Percentiles rank a stretch among this genome's conserved stretches.
These are phyloP conservation scores for Iphiclides podalirius DNA, from an alignment of 2,888 invertebrate genomes.

Conservation along the genomic window DNA sequence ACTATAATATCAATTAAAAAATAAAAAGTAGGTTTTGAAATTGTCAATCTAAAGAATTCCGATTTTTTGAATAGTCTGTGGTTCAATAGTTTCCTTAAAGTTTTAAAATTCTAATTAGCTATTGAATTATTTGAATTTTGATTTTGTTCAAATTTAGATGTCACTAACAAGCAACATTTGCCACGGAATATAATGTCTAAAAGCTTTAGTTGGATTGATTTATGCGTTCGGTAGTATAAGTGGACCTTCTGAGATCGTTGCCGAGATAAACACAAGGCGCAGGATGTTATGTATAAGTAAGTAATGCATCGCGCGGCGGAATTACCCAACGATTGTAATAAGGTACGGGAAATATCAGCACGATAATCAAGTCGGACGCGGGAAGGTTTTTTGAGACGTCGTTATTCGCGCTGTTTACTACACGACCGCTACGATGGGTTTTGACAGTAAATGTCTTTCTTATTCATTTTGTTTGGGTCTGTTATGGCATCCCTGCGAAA, in stretches of 20 bases:
- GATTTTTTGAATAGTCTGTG: too few relatives aligned
- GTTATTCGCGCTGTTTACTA: constrained; percentile 37
- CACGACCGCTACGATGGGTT: constrained; percentile 24
- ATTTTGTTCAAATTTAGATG: too few relatives aligned
- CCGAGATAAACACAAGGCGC: constrained; percentile 14
- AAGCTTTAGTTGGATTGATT: neutral
- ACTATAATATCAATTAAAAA: too few relatives aligned
- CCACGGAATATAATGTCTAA: neutral
- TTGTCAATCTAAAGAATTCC: too few relatives aligned
- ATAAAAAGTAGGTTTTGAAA: too few relatives aligned
- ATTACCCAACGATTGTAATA: constrained; percentile 21
- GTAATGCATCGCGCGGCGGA: neutral
- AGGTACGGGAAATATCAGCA: constrained; percentile 26
- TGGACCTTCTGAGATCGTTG: neutral
- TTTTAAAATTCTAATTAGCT: too few relatives aligned
- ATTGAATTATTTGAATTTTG: too few relatives aligned
- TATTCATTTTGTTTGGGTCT: too few relatives aligned
- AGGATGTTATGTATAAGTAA: constrained; percentile 20
- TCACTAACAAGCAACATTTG: neutral
- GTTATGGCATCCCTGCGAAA: too few relatives aligned
- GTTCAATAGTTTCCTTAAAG: too few relatives aligned
- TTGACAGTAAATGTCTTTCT: neutral
- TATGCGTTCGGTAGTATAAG: neutral
- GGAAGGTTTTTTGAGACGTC: constrained; percentile 34
- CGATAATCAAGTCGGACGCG: constrained; percentile 34